Evolutionary conservation across 1,140 invertebrate genomes (phyloP).

Genomic region (Bombus cullumanus): DNA sequence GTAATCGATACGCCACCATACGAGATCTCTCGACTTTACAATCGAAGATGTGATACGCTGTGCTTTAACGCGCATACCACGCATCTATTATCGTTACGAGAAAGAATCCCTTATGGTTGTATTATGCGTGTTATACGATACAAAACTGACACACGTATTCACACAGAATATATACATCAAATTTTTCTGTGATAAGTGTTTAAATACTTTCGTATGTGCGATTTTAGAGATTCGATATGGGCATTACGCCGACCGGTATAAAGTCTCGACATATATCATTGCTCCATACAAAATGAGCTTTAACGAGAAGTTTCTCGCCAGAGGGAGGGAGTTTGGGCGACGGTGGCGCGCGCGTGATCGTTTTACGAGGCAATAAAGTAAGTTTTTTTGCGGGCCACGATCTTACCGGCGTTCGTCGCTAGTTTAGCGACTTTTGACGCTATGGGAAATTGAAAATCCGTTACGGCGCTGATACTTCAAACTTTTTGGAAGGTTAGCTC

Average conservation of each 20-base stretch:
- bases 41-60: not conserved
- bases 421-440: not conserved
- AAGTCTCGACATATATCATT: not conserved
- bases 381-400: not conserved
- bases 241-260: not conserved
- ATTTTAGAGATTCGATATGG: not conserved
- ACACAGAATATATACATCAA: not conserved
- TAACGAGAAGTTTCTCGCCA: conserved; percentile 31
- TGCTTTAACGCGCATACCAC: not conserved
- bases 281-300: not conserved
- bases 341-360: not conserved
- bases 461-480: no score
- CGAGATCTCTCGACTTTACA: not conserved
- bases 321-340: not conserved
- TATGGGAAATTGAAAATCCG: not conserved
- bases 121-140: not conserved
- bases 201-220: not conserved
- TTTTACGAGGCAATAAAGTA: conserved; percentile 22
- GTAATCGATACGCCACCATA: conserved; percentile 42
- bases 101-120: not conserved
- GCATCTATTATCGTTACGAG: not conserved
- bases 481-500: not conserved
- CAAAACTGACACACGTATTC: no score
- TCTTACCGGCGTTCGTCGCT: not conserved
- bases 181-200: not conserved